Evolutionary conservation across 2,888 invertebrate genomes (phyloP), one percentile per base, ranked within the genome.

Genomic region (Steromphala cineraria): DNA sequence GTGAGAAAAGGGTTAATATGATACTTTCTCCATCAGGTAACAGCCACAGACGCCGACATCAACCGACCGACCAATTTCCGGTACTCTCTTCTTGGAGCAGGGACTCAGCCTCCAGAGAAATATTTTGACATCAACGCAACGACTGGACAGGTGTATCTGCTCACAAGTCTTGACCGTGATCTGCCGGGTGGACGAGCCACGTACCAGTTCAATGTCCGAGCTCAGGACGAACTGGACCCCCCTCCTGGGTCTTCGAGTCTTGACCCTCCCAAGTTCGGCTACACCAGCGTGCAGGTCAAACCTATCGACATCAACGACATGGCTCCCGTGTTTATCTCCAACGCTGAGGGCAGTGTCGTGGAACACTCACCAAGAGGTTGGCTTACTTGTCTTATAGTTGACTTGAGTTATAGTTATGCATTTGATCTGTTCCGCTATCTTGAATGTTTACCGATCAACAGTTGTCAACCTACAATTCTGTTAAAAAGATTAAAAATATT

Each of bases 231-330:
- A 80, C 89, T 90, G 0, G 87, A 86, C 36, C 83, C 88, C 2
- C 28, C 8, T 3, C 79, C 83, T 17, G 79, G 84, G n/a, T 79
- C 84, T 0, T 79, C 85, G 78, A 87, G 85, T 15, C 77, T 56
- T 55, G 81, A 84, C 55, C 85, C 85, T 21, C 87, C 88, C 79
- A 95, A 98, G 46, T 98, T 98, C 67, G 97, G 98, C 82, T 99
- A 98, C 94, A 98, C 98, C 84, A 98, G 98, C 94, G 98, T 99
- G 55, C 98, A 98, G 95, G 98, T 99, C 85, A 98, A 98, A 94
- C 96, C 98, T 78, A 98, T 98, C 94, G 98, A 98, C 94, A 98
- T 98, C 93, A 99, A 99, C 94, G 99, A 99, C 95, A 99, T 99
- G 94, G 97, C 97, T 8, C 99, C 99, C 19, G 96, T 97, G 90